Evolutionary conservation across 2,888 invertebrate species (phyloP).

Genomic region (Hymenopus coronatus): DNA sequence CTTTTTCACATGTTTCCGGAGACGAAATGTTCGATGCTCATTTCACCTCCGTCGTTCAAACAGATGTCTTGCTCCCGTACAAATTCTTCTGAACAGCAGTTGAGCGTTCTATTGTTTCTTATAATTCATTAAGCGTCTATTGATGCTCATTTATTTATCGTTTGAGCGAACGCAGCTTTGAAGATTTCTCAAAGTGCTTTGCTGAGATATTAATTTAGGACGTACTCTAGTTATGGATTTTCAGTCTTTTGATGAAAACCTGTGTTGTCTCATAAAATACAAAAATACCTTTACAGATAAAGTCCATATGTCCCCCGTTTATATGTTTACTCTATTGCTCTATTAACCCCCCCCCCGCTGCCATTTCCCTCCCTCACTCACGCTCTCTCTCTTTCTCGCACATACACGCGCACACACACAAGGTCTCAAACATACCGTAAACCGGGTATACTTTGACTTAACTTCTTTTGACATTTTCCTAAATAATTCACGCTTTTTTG

Average conservation of each 20-base stretch:
- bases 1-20: constrained; percentile 4
- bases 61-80: not conserved
- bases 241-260: not conserved
- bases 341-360: no score
- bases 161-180: not conserved
- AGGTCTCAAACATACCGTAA: no score
- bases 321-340: not conserved
- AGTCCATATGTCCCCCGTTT: not conserved
- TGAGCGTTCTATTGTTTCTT: not conserved
- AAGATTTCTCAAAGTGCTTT: not conserved
- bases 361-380: no score
- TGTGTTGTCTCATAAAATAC: not conserved
- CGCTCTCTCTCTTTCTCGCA: no score
- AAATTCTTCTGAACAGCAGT: not conserved
- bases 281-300: not conserved
- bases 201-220: not conserved
- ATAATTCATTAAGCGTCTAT: not conserved
- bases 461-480: no score
- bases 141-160: not conserved
- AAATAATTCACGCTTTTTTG: no score
- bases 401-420: no score
- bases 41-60: not conserved
- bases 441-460: no score
- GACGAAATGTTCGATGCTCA: constrained; percentile 10
- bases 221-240: not conserved